Percentiles rank a stretch among this genome's conserved stretches.
These are phyloP conservation scores for Phrynosoma blainvillii DNA, from an alignment of 2,113 vertebrate genomes.

Conservation along the genomic window DNA sequence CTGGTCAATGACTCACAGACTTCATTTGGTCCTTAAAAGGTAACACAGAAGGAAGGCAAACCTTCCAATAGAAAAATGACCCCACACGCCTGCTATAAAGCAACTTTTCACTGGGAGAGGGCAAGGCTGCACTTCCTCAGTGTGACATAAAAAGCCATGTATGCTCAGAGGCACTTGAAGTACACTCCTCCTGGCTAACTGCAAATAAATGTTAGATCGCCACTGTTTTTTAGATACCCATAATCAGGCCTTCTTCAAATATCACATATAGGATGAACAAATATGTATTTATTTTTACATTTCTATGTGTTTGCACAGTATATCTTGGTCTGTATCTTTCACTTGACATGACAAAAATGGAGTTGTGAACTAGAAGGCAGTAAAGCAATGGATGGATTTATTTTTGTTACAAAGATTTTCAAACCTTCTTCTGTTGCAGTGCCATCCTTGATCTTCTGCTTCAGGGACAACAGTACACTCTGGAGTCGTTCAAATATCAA, in stretches of 20 bases:
- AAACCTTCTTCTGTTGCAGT: slow-evolving; percentile 81
- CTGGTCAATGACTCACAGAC: no score
- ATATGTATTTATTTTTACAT: no score
- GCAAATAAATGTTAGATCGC: neutral
- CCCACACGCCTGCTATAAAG: neutral
- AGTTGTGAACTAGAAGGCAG: neutral
- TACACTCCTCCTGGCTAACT: neutral
- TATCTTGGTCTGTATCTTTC: neutral
- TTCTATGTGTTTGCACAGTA: neutral
- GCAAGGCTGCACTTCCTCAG: neutral
- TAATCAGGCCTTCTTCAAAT: neutral
- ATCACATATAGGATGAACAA: neutral
- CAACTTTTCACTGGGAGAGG: neutral
- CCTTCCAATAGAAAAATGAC: neutral
- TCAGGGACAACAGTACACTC: slow-evolving; percentile 72
- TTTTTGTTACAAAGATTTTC: slow-evolving; percentile 1
- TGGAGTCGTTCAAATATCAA: slow-evolving; percentile 76
- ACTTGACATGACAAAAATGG: neutral
- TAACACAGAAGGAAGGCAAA: neutral
- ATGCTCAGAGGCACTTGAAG: neutral
- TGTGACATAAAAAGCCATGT: neutral
- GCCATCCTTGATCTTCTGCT: slow-evolving; percentile 80
- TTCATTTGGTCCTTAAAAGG: neutral
- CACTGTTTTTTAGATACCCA: no score
- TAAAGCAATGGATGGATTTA: neutral